phyloP scores from a whole-genome alignment of 2,888 invertebrate genomes.

The Holacanthella duospinosa region DNA sequence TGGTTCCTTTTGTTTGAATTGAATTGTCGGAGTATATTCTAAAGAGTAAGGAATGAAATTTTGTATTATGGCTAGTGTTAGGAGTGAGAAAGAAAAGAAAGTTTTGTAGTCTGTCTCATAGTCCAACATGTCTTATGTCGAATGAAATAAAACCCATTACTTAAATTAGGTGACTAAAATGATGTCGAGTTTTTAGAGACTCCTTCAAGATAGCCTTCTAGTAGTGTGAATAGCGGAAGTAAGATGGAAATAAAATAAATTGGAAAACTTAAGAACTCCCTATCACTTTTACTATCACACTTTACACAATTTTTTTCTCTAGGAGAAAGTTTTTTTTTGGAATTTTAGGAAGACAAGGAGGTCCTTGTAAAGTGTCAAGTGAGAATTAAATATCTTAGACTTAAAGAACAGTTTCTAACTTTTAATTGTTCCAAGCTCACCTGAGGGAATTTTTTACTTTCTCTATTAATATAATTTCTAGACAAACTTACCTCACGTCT shows the following conservation, averaged over 20 bases:
- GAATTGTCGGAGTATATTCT: neutral
- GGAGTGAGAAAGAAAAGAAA: neutral
- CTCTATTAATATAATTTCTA: neutral
- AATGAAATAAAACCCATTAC: neutral
- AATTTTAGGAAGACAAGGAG: too few relatives aligned
- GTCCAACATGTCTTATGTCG: neutral
- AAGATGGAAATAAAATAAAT: neutral
- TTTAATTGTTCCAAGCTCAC: neutral
- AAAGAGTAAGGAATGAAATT: neutral
- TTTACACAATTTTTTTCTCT: neutral
- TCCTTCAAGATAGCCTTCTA: too few relatives aligned
- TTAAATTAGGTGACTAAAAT: neutral
- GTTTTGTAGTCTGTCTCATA: neutral
- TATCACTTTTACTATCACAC: neutral
- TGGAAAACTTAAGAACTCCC: neutral
- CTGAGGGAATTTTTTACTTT: neutral
- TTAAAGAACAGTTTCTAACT: too few relatives aligned
- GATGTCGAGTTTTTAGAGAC: neutral
- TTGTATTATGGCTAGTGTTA: neutral
- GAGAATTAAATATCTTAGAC: too few relatives aligned
- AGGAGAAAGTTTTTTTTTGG: too few relatives aligned
- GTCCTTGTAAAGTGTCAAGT: too few relatives aligned
- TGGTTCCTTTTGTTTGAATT: neutral
- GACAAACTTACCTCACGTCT: too few relatives aligned
- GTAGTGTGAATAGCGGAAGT: neutral